Percentiles rank a stretch among this genome's conserved stretches.
These are phyloP conservation scores for Drosophila jambulina DNA, from an alignment of 1,140 invertebrate species.

Conservation along the genomic window DNA sequence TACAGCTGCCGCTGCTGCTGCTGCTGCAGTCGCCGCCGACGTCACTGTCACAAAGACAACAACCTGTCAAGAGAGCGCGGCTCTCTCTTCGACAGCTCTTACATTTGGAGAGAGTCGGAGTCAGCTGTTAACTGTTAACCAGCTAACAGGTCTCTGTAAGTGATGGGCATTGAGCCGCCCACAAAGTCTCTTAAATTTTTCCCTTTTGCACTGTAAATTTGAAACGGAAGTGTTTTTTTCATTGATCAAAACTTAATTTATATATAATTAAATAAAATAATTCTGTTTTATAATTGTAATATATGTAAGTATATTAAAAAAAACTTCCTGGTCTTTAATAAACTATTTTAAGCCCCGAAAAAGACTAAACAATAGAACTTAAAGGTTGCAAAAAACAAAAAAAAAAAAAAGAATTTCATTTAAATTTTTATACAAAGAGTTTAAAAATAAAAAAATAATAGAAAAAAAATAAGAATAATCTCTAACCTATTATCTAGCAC, in stretches of 20 bases:
- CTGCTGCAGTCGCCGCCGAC: constrained; percentile 35
- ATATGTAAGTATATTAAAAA: too few species aligned
- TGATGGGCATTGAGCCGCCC: neutral
- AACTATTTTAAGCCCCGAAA: too few species aligned
- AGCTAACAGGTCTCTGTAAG: constrained; percentile 27
- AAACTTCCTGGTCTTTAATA: too few species aligned
- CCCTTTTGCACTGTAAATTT: neutral
- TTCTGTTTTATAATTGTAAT: too few species aligned
- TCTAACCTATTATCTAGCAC: too few species aligned
- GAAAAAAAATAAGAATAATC: too few species aligned
- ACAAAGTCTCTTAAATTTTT: neutral
- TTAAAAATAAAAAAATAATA: too few species aligned
- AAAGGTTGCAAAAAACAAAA: too few species aligned
- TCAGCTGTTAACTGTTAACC: constrained; percentile 13
- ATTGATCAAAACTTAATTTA: neutral
- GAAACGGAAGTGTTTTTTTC: neutral
- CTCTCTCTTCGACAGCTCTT: constrained; percentile 13
- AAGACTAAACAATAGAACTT: too few species aligned
- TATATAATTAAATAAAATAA: too few species aligned
- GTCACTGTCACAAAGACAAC: constrained; percentile 54
- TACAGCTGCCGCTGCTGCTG: constrained; percentile 20
- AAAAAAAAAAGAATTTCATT: too few species aligned
- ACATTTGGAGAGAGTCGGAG: neutral
- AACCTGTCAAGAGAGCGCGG: constrained; percentile 22
- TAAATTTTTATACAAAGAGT: too few species aligned